Conservation (phyloP, 2,888 invertebrate genomes). For the Eupithecia pulchellata region DNA sequence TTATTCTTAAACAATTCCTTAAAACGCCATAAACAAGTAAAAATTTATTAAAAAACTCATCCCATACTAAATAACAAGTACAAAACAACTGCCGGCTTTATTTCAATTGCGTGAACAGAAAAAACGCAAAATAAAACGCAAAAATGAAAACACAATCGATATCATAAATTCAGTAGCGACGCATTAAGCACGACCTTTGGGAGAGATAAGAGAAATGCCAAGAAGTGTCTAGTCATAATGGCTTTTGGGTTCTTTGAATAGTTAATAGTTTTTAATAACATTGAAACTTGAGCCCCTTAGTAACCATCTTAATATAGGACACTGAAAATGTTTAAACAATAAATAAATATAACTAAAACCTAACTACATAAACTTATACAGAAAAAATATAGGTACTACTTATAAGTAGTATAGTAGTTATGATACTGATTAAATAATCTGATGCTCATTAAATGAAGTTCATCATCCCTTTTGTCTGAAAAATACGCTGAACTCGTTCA, state of each 20-base stretch:
- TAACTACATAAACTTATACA: no score
- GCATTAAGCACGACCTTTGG: slow-evolving; percentile 23
- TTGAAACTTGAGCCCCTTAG: neutral
- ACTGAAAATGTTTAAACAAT: no score
- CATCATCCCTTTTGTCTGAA: no score
- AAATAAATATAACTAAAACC: no score
- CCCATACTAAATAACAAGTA: slow-evolving; percentile 19
- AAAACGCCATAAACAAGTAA: neutral
- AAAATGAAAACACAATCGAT: slow-evolving; percentile 33
- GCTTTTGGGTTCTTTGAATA: neutral
- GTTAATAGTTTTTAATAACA: neutral
- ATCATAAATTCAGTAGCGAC: slow-evolving; percentile 45
- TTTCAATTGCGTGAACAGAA: slow-evolving; percentile 29
- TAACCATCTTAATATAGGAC: neutral
- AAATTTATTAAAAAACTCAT: slow-evolving; percentile 5
- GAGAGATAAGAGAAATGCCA: slow-evolving; percentile 32
- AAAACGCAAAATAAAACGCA: slow-evolving; percentile 12
- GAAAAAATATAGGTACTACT: no score
- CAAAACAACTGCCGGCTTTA: slow-evolving; percentile 29
- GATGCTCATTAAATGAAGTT: no score
- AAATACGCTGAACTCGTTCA: no score
- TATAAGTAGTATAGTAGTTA: no score
- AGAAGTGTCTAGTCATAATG: neutral
- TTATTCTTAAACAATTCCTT: neutral
- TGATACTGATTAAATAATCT: no score